A percentile compares a stretch with the other conserved stretches of the same genome.
These are phyloP conservation scores for Endotricha flammealis DNA, from an alignment of 2,888 invertebrate genomes.

Conservation along the genomic window DNA sequence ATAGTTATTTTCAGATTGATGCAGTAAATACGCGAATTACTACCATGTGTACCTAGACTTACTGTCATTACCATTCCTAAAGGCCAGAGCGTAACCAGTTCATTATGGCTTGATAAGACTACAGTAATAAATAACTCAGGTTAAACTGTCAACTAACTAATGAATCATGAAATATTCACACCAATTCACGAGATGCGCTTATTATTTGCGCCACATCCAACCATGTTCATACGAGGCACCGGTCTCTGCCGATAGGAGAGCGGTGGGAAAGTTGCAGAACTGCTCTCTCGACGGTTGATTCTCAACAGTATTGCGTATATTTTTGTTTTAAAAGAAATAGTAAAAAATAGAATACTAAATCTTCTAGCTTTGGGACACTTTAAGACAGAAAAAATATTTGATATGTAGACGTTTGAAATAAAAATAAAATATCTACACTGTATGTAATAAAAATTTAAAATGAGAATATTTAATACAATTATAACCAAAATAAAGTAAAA, in stretches of 20 bases:
- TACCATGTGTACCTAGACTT: no score
- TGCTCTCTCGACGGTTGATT: slow-evolving; percentile 62
- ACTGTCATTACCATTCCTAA: neutral
- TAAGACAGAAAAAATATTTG: no score
- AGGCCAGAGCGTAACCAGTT: slow-evolving; percentile 9
- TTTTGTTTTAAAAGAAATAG: neutral
- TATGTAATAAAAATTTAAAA: no score
- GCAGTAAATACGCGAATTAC: no score
- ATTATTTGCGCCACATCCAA: slow-evolving; percentile 19
- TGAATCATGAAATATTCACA: neutral
- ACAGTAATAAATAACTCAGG: neutral
- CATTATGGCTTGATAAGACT: slow-evolving; percentile 1
- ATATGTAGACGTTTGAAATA: no score
- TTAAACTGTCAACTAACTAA: neutral
- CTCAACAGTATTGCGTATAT: neutral
- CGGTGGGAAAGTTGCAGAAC: slow-evolving; percentile 64
- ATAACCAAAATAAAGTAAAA: no score
- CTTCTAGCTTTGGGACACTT: no score
- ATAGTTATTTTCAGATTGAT: no score
- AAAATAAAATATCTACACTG: no score
- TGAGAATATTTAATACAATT: no score
- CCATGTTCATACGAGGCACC: slow-evolving; percentile 35
- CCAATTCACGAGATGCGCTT: slow-evolving; percentile 1
- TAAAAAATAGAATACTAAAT: no score
- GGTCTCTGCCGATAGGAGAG: slow-evolving; percentile 50